These are phyloP conservation scores for Mellivora capensis DNA, from an alignment of 2,113 vertebrate species.

Conservation along the genomic window DNA sequence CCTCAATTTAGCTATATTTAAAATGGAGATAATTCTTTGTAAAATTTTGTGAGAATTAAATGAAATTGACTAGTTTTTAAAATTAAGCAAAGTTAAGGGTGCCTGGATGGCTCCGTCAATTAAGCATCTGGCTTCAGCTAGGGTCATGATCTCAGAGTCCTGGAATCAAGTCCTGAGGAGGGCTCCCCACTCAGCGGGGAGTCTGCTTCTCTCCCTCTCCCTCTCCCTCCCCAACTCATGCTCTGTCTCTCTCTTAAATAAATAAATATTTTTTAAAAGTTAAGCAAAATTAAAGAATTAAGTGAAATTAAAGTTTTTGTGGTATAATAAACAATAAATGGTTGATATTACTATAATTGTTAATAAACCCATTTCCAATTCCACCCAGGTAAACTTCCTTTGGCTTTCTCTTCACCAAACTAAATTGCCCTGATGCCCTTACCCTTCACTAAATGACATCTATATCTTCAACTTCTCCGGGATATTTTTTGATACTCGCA, in stretches of 20 bases:
- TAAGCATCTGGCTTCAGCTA: background rate
- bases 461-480: background rate
- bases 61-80: background rate
- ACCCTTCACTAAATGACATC: background rate
- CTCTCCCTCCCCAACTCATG: background rate
- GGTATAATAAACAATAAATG: background rate
- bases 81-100: background rate
- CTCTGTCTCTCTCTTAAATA: background rate
- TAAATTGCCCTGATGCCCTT: background rate
- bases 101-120: background rate
- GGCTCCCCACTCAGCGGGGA: background rate
- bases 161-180: background rate
- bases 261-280: background rate
- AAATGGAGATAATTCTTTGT: background rate
- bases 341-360: background rate
- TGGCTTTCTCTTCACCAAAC: background rate
- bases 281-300: background rate
- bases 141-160: background rate
- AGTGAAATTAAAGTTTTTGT: background rate
- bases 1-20: background rate
- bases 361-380: background rate
- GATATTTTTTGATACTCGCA: background rate
- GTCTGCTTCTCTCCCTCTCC: background rate
- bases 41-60: background rate
- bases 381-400: background rate